Evolutionary conservation across 2,797 vertebrate species (phyloP).

Genomic region (Caiman crocodilus): DNA sequence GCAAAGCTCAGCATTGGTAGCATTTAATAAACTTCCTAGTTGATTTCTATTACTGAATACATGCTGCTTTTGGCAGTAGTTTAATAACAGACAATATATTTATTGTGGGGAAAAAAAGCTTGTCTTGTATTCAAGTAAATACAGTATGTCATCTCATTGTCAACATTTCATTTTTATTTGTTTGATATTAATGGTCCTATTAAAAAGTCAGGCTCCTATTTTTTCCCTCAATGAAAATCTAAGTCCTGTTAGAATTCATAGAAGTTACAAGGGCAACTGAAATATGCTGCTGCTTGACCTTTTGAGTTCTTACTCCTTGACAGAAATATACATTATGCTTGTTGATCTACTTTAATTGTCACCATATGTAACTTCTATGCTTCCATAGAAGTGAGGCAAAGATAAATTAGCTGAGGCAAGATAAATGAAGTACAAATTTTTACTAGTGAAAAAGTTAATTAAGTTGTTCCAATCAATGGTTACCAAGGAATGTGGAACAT

Average conservation of each 20-base stretch:
- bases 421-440: neutral
- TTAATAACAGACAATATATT: no score
- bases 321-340: no score
- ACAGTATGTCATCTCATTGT: no score
- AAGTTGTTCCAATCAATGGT: neutral
- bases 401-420: neutral
- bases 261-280: neutral
- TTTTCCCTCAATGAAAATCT: neutral
- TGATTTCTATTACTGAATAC: neutral
- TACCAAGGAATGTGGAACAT: no score
- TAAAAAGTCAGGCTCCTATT: neutral
- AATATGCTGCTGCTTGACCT: neutral
- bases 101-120: no score
- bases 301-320: neutral
- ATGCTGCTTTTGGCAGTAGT: neutral
- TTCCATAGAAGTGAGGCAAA: neutral
- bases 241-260: neutral
- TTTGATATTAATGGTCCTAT: neutral
- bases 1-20: no score
- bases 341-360: neutral
- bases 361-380: neutral
- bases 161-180: neutral
- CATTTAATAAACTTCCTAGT: no score
- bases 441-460: neutral
- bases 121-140: no score